Evolutionary conservation across 2,113 vertebrate species (phyloP).

Genomic region (Leptodactylus fuscus): DNA sequence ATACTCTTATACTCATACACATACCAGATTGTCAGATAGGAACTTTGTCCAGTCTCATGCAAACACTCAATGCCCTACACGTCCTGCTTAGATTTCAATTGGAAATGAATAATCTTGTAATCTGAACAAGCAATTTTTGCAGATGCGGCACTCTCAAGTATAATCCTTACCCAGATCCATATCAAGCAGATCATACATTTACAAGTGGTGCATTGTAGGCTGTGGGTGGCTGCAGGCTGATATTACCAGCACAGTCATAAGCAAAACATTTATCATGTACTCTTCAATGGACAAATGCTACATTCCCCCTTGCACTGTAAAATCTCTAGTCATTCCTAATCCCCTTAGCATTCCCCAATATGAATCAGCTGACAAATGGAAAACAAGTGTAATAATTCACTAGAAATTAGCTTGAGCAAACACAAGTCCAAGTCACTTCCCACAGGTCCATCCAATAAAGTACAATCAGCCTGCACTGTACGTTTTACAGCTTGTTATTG

Average conservation of each 20-base stretch:
- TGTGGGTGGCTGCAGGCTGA: conserved; percentile 76
- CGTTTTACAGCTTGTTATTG: conserved; percentile 67
- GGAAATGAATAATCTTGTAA: not conserved
- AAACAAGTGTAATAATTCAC: conserved; percentile 59
- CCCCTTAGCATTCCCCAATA: conserved; percentile 62
- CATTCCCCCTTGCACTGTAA: conserved; percentile 88
- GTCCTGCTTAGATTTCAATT: no score
- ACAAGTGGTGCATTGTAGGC: conserved; percentile 69
- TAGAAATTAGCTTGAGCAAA: conserved; percentile 12
- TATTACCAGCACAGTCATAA: conserved; percentile 79
- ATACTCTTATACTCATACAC: no score
- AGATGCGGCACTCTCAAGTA: conserved; percentile 1
- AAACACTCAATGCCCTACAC: no score
- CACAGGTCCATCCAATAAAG: not conserved
- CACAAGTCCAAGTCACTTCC: not conserved
- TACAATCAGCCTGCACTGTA: not conserved
- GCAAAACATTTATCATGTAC: conserved; percentile 89
- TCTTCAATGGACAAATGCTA: conserved; percentile 83
- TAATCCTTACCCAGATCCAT: conserved; percentile 19
- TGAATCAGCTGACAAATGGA: conserved; percentile 70
- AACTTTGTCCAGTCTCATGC: no score
- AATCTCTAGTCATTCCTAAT: conserved; percentile 74
- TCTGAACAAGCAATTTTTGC: conserved; percentile 3
- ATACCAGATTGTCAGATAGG: no score
- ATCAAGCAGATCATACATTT: conserved; percentile 19